phyloP scores from a whole-genome alignment of 2,888 invertebrate genomes.

The Candidula unifasciata region DNA sequence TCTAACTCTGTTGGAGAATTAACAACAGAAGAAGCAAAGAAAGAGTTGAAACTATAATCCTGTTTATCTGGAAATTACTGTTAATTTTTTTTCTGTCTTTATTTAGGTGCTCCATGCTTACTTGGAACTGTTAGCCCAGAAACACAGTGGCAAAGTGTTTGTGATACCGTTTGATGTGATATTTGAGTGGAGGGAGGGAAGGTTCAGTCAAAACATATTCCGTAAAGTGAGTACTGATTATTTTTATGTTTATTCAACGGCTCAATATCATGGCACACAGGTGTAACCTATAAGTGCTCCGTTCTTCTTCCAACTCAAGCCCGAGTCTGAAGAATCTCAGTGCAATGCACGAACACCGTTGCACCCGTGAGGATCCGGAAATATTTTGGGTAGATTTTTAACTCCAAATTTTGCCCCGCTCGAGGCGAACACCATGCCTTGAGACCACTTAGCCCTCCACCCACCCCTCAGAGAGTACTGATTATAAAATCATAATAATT shows the following conservation, averaged over 20 bases:
- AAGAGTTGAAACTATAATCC: neutral
- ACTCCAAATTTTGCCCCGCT: too few relatives aligned
- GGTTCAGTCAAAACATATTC: slow-evolving; percentile 42
- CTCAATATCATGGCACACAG: too few relatives aligned
- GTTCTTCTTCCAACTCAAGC: too few relatives aligned
- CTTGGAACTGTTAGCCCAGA: slow-evolving; percentile 46
- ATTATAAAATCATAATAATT: neutral
- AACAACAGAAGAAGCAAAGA: too few relatives aligned
- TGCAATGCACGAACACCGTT: too few relatives aligned
- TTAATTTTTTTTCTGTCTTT: neutral
- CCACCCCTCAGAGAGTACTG: slow-evolving; percentile 33
- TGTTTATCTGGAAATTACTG: neutral
- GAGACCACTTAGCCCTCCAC: too few relatives aligned
- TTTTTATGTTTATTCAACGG: too few relatives aligned
- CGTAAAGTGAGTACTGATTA: slow-evolving; percentile 36
- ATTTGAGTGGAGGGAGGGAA: slow-evolving; percentile 39
- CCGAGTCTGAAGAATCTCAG: too few relatives aligned
- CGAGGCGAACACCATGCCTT: too few relatives aligned
- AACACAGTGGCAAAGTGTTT: slow-evolving; percentile 48
- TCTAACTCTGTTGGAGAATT: too few relatives aligned
- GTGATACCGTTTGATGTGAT: slow-evolving; percentile 46
- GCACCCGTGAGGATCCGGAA: neutral
- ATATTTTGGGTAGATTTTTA: too few relatives aligned
- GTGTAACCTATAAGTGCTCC: too few relatives aligned
- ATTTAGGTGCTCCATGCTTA: slow-evolving; percentile 46